These are phyloP conservation scores for Lipotes vexillifer DNA, from an alignment of 2,113 vertebrate species.

Conservation along the genomic window DNA sequence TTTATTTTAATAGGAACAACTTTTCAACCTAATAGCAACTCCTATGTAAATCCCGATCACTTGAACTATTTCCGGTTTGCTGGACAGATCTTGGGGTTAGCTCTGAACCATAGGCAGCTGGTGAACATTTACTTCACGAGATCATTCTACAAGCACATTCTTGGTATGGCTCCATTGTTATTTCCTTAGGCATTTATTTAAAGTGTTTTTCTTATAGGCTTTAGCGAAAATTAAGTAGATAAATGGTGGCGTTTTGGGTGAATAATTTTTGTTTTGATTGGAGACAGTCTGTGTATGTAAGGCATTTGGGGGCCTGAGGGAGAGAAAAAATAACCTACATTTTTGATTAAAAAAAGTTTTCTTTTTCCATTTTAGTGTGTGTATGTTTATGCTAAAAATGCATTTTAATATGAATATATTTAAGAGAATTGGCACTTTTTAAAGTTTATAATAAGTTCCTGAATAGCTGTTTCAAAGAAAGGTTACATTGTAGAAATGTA, in stretches of 20 bases:
- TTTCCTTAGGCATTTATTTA: not conserved
- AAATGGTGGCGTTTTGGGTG: not conserved
- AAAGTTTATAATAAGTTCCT: not conserved
- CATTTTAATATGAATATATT: not conserved
- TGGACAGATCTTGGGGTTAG: conserved; percentile 95
- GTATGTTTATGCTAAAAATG: conserved; percentile 1
- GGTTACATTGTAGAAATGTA: conserved; percentile 19
- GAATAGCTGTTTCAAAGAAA: conserved; percentile 19
- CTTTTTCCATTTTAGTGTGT: not conserved
- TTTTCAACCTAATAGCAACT: conserved; percentile 99
- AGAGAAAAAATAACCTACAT: not conserved
- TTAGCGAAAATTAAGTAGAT: not conserved
- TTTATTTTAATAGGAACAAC: conserved; percentile 89
- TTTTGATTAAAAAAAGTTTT: not conserved
- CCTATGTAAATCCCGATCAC: conserved; percentile 98
- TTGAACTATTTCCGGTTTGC: conserved; percentile 97
- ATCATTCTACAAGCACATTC: conserved; percentile 99
- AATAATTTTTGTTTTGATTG: conserved; percentile 29
- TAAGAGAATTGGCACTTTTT: conserved; percentile 35
- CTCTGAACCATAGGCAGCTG: conserved; percentile 95
- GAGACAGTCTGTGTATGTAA: not conserved
- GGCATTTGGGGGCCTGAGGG: not conserved
- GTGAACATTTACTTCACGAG: conserved; percentile 99
- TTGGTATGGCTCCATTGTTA: conserved; percentile 83
- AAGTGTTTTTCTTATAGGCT: not conserved